phyloP scores from a whole-genome alignment of 1,140 invertebrate genomes.

The Heliconius congener region DNA sequence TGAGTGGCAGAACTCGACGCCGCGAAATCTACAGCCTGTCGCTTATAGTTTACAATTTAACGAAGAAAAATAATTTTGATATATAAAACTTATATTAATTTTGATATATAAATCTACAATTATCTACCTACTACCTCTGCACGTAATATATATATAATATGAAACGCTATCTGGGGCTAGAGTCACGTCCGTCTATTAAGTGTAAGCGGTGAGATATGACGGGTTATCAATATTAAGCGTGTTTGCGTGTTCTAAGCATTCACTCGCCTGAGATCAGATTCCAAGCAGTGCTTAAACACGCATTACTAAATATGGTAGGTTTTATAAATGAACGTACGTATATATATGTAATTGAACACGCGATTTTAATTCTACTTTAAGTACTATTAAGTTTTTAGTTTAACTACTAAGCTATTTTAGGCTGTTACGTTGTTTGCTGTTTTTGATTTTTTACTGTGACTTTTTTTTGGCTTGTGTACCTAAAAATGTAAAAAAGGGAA shows the following conservation, averaged over 20 bases:
- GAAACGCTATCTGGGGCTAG: background rate
- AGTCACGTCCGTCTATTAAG: constrained; percentile 57
- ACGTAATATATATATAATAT: constrained; percentile 31
- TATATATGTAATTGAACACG: background rate
- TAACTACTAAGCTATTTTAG: background rate
- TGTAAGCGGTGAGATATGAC: constrained; percentile 47
- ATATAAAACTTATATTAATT: no score
- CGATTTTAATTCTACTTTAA: background rate
- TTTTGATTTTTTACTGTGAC: background rate
- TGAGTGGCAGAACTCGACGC: no score
- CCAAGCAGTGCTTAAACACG: no score
- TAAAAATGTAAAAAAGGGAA: no score
- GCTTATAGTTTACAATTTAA: no score
- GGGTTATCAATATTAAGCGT: constrained; percentile 52
- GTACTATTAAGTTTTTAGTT: background rate
- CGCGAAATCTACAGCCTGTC: no score
- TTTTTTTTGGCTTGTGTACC: background rate
- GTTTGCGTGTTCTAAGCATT: constrained; percentile 34
- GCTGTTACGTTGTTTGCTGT: no score
- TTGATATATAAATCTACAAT: background rate
- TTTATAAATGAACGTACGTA: no score
- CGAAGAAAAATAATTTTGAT: no score
- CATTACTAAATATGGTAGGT: no score
- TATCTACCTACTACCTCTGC: constrained; percentile 15
- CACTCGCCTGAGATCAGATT: no score